phyloP scores from a whole-genome alignment of 2,888 invertebrate genomes.

The Eustalomyia histrio region DNA sequence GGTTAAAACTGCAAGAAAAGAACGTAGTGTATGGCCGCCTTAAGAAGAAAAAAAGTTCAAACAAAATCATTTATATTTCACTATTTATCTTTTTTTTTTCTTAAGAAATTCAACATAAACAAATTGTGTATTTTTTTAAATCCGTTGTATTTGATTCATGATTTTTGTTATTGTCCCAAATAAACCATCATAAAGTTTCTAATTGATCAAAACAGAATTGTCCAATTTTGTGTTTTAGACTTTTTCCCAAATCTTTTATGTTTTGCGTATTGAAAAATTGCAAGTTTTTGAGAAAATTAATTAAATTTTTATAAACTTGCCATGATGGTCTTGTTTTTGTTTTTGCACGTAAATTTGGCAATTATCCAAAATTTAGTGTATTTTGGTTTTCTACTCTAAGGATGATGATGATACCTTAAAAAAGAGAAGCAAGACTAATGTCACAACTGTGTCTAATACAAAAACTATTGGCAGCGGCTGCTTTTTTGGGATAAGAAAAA shows the following conservation, averaged over 20 bases:
- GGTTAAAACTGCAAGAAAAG: too few relatives aligned
- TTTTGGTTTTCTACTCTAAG: slow-evolving; percentile 20
- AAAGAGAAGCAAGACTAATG: slow-evolving; percentile 38
- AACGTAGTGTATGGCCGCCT: too few relatives aligned
- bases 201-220: too few relatives aligned
- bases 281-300: neutral
- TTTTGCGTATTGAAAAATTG: neutral
- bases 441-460: slow-evolving; percentile 41
- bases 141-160: too few relatives aligned
- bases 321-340: slow-evolving; percentile 40
- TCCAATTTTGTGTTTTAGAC: neutral
- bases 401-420: slow-evolving; percentile 50
- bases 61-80: too few relatives aligned
- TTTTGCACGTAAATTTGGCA: slow-evolving; percentile 54
- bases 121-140: too few relatives aligned
- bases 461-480: slow-evolving; percentile 42
- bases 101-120: too few relatives aligned
- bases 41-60: too few relatives aligned
- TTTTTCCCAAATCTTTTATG: neutral
- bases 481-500: slow-evolving; percentile 7
- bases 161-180: too few relatives aligned
- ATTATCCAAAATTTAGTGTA: slow-evolving; percentile 37
- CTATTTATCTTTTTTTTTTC: too few relatives aligned
- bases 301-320: slow-evolving; percentile 33
- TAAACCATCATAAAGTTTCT: too few relatives aligned